phyloP scores from a whole-genome alignment of 2,113 vertebrate species.

The Neogobius melanostomus region DNA sequence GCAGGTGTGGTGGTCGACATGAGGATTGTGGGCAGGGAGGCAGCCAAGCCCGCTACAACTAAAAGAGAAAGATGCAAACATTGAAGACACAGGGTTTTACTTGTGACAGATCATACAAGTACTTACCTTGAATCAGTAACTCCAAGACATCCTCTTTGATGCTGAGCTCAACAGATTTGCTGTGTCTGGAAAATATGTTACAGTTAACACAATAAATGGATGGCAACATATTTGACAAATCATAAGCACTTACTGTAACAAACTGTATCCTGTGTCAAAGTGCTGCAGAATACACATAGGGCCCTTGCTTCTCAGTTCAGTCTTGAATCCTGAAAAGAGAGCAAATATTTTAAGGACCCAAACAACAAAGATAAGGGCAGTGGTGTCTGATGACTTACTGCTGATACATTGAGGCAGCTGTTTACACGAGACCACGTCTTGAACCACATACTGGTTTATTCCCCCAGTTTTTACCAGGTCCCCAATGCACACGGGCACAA shows the following conservation, averaged over 20 bases:
- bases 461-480: slow-evolving; percentile 84
- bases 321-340: slow-evolving; percentile 77
- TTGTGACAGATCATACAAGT: neutral
- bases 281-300: slow-evolving; percentile 85
- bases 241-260: slow-evolving; percentile 85
- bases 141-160: slow-evolving; percentile 89
- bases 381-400: slow-evolving; percentile 68
- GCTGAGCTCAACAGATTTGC: slow-evolving; percentile 66
- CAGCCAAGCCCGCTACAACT: slow-evolving; percentile 85
- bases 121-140: slow-evolving; percentile 83
- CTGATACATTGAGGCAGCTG: slow-evolving; percentile 77
- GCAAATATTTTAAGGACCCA: neutral
- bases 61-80: slow-evolving; percentile 1
- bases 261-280: slow-evolving; percentile 89
- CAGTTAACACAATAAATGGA: neutral
- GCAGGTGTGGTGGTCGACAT: slow-evolving; percentile 66
- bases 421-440: slow-evolving; percentile 78
- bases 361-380: neutral
- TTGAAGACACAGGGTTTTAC: neutral
- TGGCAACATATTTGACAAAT: neutral
- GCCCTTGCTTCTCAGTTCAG: slow-evolving; percentile 78
- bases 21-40: slow-evolving; percentile 80
- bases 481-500: slow-evolving; percentile 78
- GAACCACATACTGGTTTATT: slow-evolving; percentile 86
- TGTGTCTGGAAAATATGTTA: slow-evolving; percentile 75